A percentile compares a stretch with the other conserved stretches of the same genome.
These are phyloP conservation scores for Garra rufa DNA, from an alignment of 2,113 vertebrate species.

Conservation along the genomic window DNA sequence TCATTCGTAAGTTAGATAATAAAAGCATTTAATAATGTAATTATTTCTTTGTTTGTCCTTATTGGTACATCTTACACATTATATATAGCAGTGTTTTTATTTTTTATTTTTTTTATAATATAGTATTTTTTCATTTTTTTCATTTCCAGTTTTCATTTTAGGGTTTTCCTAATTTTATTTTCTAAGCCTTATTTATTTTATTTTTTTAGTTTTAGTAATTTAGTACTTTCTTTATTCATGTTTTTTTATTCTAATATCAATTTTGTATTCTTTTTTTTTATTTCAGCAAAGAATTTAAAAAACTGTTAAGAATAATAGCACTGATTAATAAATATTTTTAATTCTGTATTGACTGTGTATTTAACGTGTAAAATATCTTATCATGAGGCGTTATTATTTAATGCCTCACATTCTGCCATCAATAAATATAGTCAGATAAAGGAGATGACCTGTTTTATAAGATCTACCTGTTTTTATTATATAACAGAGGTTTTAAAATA, in stretches of 20 bases:
- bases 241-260: not conserved
- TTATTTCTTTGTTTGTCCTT: not conserved
- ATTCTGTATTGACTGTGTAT: not conserved
- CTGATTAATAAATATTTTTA: not conserved
- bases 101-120: not conserved
- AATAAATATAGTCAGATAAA: no score
- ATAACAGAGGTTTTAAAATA: no score
- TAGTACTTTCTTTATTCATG: no score
- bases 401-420: not conserved
- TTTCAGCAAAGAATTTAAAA: no score
- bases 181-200: not conserved
- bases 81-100: not conserved
- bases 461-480: no score
- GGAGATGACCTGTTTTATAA: no score
- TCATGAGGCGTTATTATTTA: not conserved
- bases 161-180: not conserved
- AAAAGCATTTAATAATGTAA: not conserved
- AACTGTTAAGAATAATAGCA: no score
- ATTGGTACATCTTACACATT: not conserved
- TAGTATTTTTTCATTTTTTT: not conserved
- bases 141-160: not conserved
- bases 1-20: not conserved
- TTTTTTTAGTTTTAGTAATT: not conserved
- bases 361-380: not conserved
- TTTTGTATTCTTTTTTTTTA: not conserved